phyloP scores from a whole-genome alignment of 2,797 vertebrate species.

The Cryptoprocta ferox region DNA sequence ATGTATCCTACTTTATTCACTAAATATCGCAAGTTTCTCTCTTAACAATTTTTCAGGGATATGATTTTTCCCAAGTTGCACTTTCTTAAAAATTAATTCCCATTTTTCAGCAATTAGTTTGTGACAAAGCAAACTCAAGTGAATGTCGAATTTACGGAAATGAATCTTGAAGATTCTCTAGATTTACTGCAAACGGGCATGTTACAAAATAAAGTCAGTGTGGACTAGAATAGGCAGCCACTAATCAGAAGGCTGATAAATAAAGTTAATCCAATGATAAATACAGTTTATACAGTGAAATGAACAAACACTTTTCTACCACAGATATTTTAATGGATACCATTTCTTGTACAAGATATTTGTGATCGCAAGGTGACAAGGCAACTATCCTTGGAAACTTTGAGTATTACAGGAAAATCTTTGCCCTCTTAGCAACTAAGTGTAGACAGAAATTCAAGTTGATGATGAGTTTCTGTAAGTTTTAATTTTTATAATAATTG shows the following conservation, averaged over 20 bases:
- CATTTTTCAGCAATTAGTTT: constrained; percentile 48
- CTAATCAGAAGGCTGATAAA: background rate
- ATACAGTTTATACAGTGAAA: constrained; percentile 28
- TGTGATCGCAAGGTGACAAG: background rate
- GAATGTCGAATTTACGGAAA: constrained; percentile 10
- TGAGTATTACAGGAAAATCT: background rate
- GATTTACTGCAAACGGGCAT: constrained; percentile 30
- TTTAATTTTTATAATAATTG: constrained; percentile 22
- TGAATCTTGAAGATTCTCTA: constrained; percentile 33
- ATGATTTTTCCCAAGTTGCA: background rate
- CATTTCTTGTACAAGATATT: constrained; percentile 15
- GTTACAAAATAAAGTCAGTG: background rate
- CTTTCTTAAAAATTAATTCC: constrained; percentile 10
- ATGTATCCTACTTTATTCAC: background rate
- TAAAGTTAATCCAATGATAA: background rate
- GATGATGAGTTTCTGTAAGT: background rate
- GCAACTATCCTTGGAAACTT: constrained; percentile 12
- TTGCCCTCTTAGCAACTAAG: constrained; percentile 1
- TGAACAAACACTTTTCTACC: background rate
- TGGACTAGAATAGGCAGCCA: background rate
- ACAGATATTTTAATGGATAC: background rate
- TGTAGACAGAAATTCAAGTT: constrained; percentile 34
- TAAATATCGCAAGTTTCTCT: background rate
- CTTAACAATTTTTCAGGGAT: background rate
- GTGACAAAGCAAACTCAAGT: constrained; percentile 28